A percentile compares a stretch with the other conserved stretches of the same genome.
phyloP scores from a whole-genome alignment of 37 sponge, comb jelly and placozoan genomes.

The Beroe ovata region DNA sequence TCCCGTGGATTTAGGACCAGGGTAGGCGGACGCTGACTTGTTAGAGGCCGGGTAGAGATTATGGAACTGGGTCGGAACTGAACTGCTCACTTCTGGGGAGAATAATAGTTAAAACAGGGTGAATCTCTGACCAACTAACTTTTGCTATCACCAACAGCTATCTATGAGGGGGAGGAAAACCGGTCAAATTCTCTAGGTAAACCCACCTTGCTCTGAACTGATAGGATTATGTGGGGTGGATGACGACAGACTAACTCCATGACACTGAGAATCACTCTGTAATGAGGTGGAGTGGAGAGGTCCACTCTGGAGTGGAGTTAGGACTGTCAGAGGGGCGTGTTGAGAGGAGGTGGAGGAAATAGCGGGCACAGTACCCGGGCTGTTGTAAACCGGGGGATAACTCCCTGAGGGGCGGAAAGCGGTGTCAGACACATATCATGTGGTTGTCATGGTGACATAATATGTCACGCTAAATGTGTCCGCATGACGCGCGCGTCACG shows the following conservation, averaged over 20 bases:
- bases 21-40: neutral
- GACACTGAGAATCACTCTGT: neutral
- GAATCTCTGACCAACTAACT: too few relatives aligned
- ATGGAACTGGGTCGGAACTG: constrained; percentile 32
- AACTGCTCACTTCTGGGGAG: neutral
- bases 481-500: too few relatives aligned
- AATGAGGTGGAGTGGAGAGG: neutral
- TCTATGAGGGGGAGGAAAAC: too few relatives aligned
- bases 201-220: neutral
- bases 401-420: neutral
- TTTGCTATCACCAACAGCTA: too few relatives aligned
- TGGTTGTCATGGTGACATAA: neutral
- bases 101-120: neutral
- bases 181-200: too few relatives aligned
- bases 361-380: neutral
- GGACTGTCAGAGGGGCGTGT: constrained; percentile 11
- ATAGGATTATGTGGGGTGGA: neutral
- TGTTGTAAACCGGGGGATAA: constrained; percentile 36
- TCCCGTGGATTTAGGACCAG: neutral
- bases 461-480: neutral
- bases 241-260: neutral
- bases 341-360: neutral
- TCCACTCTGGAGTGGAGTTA: constrained; percentile 16
- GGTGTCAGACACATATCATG: too few relatives aligned
- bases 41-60: constrained; percentile 21